Base-by-base conservation (phyloP, 2,888 invertebrate genomes). In the Nomada hirtipes region DNA sequence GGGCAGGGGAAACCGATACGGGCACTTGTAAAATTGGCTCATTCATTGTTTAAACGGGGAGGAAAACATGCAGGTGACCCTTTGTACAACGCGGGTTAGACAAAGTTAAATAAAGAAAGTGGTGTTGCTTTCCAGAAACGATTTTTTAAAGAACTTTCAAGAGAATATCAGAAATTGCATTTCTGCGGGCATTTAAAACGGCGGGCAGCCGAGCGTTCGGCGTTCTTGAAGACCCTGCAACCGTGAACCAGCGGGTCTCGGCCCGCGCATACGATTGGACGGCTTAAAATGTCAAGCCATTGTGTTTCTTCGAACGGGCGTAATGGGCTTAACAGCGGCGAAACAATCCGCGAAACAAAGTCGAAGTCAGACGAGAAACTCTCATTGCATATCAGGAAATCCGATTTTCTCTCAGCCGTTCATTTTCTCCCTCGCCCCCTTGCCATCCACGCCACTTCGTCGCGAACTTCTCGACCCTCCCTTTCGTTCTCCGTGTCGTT, bases 311-410 rank as follows among this genome's bases (percentile, higher is more conserved):
- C 29, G 23, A 76, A 75, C 9, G 23, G 52, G 36, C 52, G 44
- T 52, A 65, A 68, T 52, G 64, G 44, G 65, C 61, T 78, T 80
- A 80, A 81, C 74, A 60, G 65, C 59, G 76, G 76, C 44, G 81
- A 82, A 86, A 65, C 73, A 84, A 71, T 36, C 67, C 76, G 80
- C 63, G 83, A 82, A 85, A 79, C 88, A 86, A 76, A 77, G 64
- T 79, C 68, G 76, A 82, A 64, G 64, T 55, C 26, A 77, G 55
- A 75, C 74, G 71, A 68, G 78, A 77, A 85, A 86, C 82, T 83
- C 84, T 85, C 78, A 61, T 85, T 76, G 85, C 86, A 82, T 77
- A 83, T 84, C 76, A 79, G 87, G 83, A 90, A 90, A 91, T 91
- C 86, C 86, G 89, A 91, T 91, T 91, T 86, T 52, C 80, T 70